Percentiles rank a stretch among this genome's conserved stretches.
These are phyloP conservation scores for Physella acuta DNA, from an alignment of 1,140 invertebrate genomes.

Conservation along the genomic window DNA sequence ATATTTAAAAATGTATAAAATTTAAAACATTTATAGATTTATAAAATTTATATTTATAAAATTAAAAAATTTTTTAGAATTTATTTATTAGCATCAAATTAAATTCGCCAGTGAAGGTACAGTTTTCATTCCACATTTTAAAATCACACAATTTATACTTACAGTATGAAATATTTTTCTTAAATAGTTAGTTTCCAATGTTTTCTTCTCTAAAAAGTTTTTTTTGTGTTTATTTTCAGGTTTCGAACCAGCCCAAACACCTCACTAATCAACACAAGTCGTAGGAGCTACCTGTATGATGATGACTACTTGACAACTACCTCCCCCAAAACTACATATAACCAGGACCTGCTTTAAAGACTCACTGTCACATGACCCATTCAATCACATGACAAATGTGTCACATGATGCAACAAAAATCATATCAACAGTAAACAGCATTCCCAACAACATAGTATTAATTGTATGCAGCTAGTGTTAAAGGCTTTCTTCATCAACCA, in stretches of 20 bases:
- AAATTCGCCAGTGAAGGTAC: not conserved
- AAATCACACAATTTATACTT: not conserved
- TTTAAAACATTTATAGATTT: too few relatives aligned
- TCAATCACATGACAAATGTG: not conserved
- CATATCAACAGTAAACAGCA: too few relatives aligned
- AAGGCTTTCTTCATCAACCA: too few relatives aligned
- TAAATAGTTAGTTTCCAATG: not conserved
- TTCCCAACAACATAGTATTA: too few relatives aligned
- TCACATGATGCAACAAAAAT: too few relatives aligned
- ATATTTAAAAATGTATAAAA: too few relatives aligned
- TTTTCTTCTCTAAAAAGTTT: not conserved
- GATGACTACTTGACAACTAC: slow-evolving; percentile 15
- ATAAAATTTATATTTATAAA: too few relatives aligned
- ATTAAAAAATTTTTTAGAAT: too few relatives aligned
- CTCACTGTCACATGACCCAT: not conserved
- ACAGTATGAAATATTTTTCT: not conserved
- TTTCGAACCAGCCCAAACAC: slow-evolving; percentile 14
- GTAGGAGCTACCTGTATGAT: slow-evolving; percentile 21
- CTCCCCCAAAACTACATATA: slow-evolving; percentile 4
- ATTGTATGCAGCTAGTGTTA: too few relatives aligned
- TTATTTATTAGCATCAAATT: too few relatives aligned
- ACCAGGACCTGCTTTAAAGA: slow-evolving; percentile 6
- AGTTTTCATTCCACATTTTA: not conserved
- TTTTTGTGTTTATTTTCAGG: not conserved
- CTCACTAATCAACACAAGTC: slow-evolving; percentile 14